A percentile compares a stretch with the other conserved stretches of the same genome.
These are phyloP conservation scores for Electrophaes corylata DNA, from an alignment of 2,888 invertebrate species.

Conservation along the genomic window DNA sequence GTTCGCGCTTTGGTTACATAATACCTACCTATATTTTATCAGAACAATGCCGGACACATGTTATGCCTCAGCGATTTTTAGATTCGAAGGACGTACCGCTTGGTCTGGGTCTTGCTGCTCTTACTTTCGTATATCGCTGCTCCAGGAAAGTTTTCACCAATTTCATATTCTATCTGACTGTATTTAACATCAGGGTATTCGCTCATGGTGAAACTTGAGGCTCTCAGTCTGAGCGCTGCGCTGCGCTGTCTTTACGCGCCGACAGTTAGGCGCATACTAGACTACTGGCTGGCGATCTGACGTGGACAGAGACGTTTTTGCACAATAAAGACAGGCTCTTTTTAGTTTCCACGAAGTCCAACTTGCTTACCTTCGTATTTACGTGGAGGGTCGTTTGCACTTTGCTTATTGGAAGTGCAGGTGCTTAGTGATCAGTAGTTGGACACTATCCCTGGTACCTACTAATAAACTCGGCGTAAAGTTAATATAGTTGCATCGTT, in stretches of 20 bases:
- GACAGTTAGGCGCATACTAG: constrained; percentile 10
- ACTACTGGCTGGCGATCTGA: background rate
- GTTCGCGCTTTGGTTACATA: too few species aligned
- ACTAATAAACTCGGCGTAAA: too few species aligned
- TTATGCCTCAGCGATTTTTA: background rate
- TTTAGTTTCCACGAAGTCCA: constrained; percentile 10
- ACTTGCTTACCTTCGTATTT: background rate
- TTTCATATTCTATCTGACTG: constrained; percentile 6
- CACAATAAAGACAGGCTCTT: constrained; percentile 6
- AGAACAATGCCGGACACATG: background rate
- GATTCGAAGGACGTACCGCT: constrained; percentile 16
- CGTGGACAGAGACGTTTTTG: constrained; percentile 11
- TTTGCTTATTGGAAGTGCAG: too few species aligned
- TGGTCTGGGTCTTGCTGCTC: constrained; percentile 3
- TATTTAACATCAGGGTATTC: constrained; percentile 20
- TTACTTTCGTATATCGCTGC: constrained; percentile 3
- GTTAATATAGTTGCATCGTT: too few species aligned
- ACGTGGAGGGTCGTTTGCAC: too few species aligned
- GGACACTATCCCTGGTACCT: too few species aligned
- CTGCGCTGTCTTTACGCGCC: constrained; percentile 7
- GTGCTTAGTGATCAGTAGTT: too few species aligned
- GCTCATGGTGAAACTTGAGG: constrained; percentile 3
- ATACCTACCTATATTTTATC: background rate
- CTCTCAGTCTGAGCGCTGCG: too few species aligned
- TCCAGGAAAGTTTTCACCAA: constrained; percentile 5